Evolutionary conservation across 92 coral and sea anemone species (phyloP).

Genomic region (Zoanthus sansibaricus): DNA sequence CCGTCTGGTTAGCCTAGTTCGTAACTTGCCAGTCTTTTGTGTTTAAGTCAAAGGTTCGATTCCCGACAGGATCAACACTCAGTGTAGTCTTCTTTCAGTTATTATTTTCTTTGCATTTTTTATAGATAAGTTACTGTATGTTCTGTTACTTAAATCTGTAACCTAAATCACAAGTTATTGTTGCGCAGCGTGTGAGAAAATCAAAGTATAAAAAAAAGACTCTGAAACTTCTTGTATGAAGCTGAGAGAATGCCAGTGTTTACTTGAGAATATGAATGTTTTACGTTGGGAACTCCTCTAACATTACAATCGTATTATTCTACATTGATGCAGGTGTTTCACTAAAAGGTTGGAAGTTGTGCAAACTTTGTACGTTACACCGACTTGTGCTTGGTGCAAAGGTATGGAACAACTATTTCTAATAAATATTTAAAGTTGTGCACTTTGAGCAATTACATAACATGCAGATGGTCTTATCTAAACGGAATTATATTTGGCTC

Average conservation of each 20-base stretch:
- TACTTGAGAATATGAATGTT: neutral
- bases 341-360: constrained; percentile 54
- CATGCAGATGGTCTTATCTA: no score
- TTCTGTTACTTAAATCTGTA: neutral
- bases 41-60: no score
- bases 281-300: neutral
- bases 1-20: no score
- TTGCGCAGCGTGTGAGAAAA: neutral
- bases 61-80: no score
- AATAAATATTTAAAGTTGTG: neutral
- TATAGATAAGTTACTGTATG: neutral
- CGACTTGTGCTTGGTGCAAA: constrained; percentile 67
- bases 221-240: neutral
- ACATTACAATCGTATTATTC: neutral
- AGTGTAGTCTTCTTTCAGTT: no score
- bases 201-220: neutral
- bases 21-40: no score
- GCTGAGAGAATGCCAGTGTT: neutral
- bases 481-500: no score
- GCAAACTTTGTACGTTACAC: constrained; percentile 68
- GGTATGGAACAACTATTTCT: constrained; percentile 45
- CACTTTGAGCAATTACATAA: no score
- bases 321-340: constrained; percentile 55
- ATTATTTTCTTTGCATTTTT: neutral
- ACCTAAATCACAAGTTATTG: neutral